phyloP scores from a whole-genome alignment of 1,140 invertebrate genomes.

The Lethocerus indicus region DNA sequence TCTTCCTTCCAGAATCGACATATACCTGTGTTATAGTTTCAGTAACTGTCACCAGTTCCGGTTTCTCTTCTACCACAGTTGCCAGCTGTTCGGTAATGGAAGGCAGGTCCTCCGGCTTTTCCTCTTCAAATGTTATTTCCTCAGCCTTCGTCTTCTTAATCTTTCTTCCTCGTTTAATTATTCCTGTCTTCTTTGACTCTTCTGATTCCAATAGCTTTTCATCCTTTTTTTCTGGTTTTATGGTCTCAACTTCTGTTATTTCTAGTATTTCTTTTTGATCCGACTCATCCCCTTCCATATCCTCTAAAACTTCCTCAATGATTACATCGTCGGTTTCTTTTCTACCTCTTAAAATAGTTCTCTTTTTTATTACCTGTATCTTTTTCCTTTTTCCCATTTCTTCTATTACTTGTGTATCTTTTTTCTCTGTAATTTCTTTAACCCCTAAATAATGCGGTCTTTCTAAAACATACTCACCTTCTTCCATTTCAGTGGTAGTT shows the following conservation, averaged over 20 bases:
- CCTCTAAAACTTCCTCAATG: conserved; percentile 21
- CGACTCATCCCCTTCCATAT: conserved; percentile 18
- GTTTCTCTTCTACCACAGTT: conserved; percentile 14
- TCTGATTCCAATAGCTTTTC: conserved; percentile 17
- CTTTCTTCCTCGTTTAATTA: neutral
- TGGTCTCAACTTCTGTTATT: neutral
- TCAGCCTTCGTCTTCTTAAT: neutral
- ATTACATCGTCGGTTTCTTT: conserved; percentile 14
- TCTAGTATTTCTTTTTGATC: neutral
- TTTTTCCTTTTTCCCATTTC: neutral
- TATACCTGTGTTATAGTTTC: conserved; percentile 14
- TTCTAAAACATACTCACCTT: conserved; percentile 14
- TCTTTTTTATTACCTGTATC: conserved; percentile 2
- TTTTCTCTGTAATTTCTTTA: conserved; percentile 2
- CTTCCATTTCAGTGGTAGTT: conserved; percentile 14
- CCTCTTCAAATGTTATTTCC: neutral
- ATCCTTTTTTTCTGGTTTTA: conserved; percentile 12
- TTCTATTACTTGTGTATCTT: neutral
- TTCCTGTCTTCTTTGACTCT: conserved; percentile 10
- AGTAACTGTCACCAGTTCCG: conserved; percentile 20
- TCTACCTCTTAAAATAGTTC: conserved; percentile 4
- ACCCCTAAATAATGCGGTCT: conserved; percentile 8
- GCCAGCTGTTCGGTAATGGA: conserved; percentile 12
- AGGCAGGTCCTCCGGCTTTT: neutral
- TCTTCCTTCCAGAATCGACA: conserved; percentile 14